phyloP scores from a whole-genome alignment of 1,140 invertebrate species.

The Megalopta genalis region DNA sequence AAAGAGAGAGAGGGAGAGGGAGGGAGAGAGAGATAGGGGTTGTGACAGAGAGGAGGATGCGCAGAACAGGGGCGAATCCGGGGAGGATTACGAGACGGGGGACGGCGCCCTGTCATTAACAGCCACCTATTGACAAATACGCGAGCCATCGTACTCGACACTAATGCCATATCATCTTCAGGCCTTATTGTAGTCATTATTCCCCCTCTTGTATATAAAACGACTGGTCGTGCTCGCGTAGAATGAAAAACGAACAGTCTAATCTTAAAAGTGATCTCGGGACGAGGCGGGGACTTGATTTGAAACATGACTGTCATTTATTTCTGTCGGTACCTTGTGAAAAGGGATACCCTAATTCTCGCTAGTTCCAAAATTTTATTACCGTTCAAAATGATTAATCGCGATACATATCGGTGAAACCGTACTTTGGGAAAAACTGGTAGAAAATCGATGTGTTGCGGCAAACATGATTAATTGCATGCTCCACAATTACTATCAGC shows the following conservation, averaged over 20 bases:
- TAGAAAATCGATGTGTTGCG: neutral
- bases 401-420: neutral
- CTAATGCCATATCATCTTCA: constrained; percentile 65
- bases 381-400: neutral
- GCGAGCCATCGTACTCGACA: constrained; percentile 56
- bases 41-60: constrained; percentile 18
- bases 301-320: constrained; percentile 1
- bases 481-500: too few species aligned
- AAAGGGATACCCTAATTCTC: neutral
- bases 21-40: neutral
- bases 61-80: constrained; percentile 45
- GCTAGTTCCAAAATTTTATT: neutral
- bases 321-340: neutral
- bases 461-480: neutral
- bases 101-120: constrained; percentile 66
- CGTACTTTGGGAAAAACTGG: neutral
- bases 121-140: constrained; percentile 67
- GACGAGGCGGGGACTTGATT: neutral
- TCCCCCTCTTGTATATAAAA: constrained; percentile 29
- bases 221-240: neutral
- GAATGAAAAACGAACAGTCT: constrained; percentile 9
- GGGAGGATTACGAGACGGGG: constrained; percentile 42
- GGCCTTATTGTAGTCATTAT: constrained; percentile 58
- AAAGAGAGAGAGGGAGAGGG: neutral
- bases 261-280: constrained; percentile 1